Evolutionary conservation across 2,797 vertebrate genomes (phyloP).

Genomic region (Tadarida brasiliensis): DNA sequence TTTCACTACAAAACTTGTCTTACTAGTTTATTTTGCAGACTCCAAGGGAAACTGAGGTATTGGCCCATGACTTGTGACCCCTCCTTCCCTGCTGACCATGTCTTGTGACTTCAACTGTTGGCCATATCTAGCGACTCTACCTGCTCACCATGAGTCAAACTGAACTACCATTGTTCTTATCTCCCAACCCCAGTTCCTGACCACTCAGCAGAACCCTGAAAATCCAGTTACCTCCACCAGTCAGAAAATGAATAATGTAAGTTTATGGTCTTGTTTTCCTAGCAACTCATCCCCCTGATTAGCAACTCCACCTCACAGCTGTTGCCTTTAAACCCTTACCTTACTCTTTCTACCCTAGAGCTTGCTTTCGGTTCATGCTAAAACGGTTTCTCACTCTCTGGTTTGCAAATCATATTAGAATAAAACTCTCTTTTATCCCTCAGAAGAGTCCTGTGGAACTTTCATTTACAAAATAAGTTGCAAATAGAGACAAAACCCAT

Average conservation of each 20-base stretch:
- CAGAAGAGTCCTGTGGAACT: background rate
- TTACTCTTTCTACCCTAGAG: background rate
- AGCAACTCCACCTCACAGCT: background rate
- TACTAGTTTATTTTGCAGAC: background rate
- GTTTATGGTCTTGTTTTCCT: background rate
- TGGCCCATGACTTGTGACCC: background rate
- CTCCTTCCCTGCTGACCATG: background rate
- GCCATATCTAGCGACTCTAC: background rate
- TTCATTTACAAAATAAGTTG: background rate
- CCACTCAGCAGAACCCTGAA: background rate
- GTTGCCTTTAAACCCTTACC: background rate
- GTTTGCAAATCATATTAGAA: background rate
- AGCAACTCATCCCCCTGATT: background rate
- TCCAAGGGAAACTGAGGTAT: background rate
- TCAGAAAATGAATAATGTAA: background rate
- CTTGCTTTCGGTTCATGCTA: background rate
- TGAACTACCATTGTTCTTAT: background rate
- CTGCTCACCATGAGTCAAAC: background rate
- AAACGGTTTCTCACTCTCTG: background rate
- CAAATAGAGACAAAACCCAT: background rate
- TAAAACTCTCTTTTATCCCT: background rate
- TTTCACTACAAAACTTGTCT: background rate
- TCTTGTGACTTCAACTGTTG: background rate
- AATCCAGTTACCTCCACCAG: background rate
- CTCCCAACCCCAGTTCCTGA: background rate